Evolutionary conservation across 2,888 invertebrate genomes (phyloP), one percentile per base, ranked within the genome.

Genomic region (Microctonus hyperodae): DNA sequence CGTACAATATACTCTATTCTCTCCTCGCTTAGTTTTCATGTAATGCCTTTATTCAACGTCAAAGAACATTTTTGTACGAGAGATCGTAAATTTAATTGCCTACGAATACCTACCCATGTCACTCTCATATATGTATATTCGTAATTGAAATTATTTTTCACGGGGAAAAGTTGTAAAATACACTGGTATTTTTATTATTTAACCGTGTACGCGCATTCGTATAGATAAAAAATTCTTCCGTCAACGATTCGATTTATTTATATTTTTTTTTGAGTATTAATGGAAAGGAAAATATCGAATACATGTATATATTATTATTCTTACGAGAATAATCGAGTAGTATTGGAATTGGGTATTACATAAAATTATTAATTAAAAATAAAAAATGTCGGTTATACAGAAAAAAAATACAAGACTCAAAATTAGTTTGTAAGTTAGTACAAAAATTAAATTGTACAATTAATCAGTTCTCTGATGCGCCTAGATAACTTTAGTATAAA

Each of bases 331-430:
- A 37, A 4, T 37, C 13, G 13, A 37, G 13, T 37, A 37, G 37
- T 13, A 2, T 37, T 6, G 13, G 5, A n/a, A 37, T 37, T 5
- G 13, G 37, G 37, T 37, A 37, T 37, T n/a, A 13, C 37, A n/a
- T 37, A 13, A n/a, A n/a, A 37, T 37, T 37, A 13, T 35, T 3
- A 37, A n/a, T n/a, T n/a, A n/a, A 13, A n/a, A 37, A 37, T 13
- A 6, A 44, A 44, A n/a, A 33, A n/a, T 33, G 3, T 20, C 31
- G 23, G 33, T 20, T 33, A 56, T 31, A 20, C 2, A 61, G 65
- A 37, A 35, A 69, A 31, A 48, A 61, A 68, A 53, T 6, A 68
- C 65, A 69, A 70, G 72, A 72, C 70, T 72, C 61, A 65, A 70
- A 72, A 70, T 66, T 69, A 69, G 72, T 16, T 37, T 37, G 37